Evolutionary conservation across 1,140 invertebrate genomes (phyloP), one percentile per base, ranked within the genome.

Genomic region (Micrasema longulum): DNA sequence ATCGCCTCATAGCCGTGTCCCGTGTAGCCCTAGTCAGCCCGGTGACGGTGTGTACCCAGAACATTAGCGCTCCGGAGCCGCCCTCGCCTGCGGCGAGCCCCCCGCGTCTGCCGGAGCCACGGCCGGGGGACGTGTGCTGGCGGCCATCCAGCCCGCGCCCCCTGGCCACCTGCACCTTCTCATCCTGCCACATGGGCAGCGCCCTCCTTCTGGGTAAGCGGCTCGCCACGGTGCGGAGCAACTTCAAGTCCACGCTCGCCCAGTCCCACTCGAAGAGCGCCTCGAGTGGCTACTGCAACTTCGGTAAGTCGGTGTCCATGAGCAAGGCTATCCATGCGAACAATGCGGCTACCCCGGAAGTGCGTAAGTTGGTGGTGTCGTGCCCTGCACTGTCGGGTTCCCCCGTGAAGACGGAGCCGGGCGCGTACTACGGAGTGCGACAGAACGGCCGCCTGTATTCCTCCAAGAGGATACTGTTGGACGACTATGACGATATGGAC

Each of bases 111-210:
- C 75, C 78, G 5, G 82, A 80, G 50, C 69, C 65, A 6, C 66
- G 65, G 38, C 79, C 82, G 22, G 69, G 69, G 35, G 83, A 84
- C 72, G 83, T 85, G 57, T 83, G 80, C 72, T 85, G 83, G 83
- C 84, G 84, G 72, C 71, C 81, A 12, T 71, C 81, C 38, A 78
- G 78, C 31, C 83, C 83, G 65, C 76, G 83, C 6, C 83, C 83
- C n/a, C 79, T 85, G 5, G 82, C 83, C n/a, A 69, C 83, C 22
- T 85, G 83, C 77, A 83, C 82, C 0, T 85, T 81, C 76, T 83
- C 83, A 76, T 79, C 83, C 18, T 80, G 81, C 35, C 81, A 83
- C 75, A 81, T 83, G 12, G 83, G 83, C 41, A 78, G 80, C 72
- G 82, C 82, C 1, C 74, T 85, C 23, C 81, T 81, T 0, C 69